Evolutionary conservation across 1,140 invertebrate species (phyloP).

Genomic region (Aradophagus sp.): DNA sequence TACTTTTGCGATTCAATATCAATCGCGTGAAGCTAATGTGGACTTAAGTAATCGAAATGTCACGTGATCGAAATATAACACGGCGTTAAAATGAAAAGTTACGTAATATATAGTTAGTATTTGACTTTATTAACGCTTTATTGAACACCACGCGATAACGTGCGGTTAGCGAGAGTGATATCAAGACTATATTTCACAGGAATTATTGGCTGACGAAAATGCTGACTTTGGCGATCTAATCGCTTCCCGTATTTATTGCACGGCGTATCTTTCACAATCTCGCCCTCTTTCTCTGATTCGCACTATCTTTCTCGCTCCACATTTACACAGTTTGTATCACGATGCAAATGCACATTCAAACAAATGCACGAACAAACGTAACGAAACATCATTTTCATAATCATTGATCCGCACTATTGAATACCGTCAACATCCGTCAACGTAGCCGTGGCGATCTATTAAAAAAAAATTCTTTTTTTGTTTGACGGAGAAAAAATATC

Average conservation of each 20-base stretch:
- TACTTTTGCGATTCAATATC: conserved; percentile 10
- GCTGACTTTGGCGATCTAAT: conserved; percentile 63
- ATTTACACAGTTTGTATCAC: conserved; percentile 34
- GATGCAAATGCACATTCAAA: conserved; percentile 44
- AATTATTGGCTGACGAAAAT: conserved; percentile 63
- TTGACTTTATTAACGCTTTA: conserved; percentile 61
- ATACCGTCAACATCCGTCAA: too few species aligned
- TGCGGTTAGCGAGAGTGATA: conserved; percentile 52
- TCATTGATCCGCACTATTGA: conserved; percentile 44
- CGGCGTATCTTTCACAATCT: conserved; percentile 49
- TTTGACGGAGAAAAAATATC: too few species aligned
- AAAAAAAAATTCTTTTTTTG: too few species aligned
- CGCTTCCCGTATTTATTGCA: conserved; percentile 63
- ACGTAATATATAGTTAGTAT: conserved; percentile 46
- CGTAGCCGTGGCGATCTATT: too few species aligned
- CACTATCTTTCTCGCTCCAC: conserved; percentile 29
- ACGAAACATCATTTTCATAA: conserved; percentile 45
- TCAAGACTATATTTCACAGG: conserved; percentile 59
- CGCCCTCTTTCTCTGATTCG: conserved; percentile 29
- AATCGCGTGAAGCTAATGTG: conserved; percentile 31
- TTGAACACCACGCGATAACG: conserved; percentile 47
- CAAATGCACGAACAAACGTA: conserved; percentile 17
- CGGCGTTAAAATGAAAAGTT: conserved; percentile 43
- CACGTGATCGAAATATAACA: conserved; percentile 39
- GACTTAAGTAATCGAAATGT: conserved; percentile 43